These are phyloP conservation scores for Chaetops frenatus DNA, from an alignment of 2,113 vertebrate species.

Conservation along the genomic window DNA sequence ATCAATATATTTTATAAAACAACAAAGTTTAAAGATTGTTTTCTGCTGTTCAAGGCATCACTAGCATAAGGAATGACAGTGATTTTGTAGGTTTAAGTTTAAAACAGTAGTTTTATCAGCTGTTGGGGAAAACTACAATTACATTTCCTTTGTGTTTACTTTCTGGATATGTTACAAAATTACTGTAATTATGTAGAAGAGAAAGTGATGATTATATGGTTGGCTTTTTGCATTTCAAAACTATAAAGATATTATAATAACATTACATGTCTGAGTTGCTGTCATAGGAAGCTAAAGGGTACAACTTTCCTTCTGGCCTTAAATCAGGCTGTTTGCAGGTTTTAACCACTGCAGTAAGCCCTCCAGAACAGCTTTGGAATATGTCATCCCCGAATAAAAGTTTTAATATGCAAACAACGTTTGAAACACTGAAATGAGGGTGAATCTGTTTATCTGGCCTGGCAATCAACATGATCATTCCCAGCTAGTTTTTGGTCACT, in stretches of 20 bases:
- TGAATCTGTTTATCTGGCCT: not conserved
- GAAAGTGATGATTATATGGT: conserved; percentile 50
- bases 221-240: conserved; percentile 43
- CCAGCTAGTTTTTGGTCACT: not conserved
- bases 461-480: not conserved
- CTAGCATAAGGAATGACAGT: not conserved
- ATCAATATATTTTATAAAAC: not conserved
- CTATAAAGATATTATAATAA: conserved; percentile 19
- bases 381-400: not conserved
- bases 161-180: conserved; percentile 57
- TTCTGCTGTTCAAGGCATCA: not conserved
- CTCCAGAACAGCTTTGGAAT: not conserved
- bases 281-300: not conserved
- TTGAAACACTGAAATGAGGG: not conserved
- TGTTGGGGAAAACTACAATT: conserved; percentile 47
- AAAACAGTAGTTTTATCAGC: conserved; percentile 21
- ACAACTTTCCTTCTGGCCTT: not conserved
- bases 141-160: conserved; percentile 55
- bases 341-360: not conserved
- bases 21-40: not conserved
- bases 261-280: not conserved
- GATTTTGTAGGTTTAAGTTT: not conserved
- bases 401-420: not conserved
- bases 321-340: not conserved
- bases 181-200: conserved; percentile 62